Percentiles rank a stretch among this genome's conserved stretches.
Conservation (phyloP, 1,140 invertebrate genomes). For the Lordiphosa collinella region DNA sequence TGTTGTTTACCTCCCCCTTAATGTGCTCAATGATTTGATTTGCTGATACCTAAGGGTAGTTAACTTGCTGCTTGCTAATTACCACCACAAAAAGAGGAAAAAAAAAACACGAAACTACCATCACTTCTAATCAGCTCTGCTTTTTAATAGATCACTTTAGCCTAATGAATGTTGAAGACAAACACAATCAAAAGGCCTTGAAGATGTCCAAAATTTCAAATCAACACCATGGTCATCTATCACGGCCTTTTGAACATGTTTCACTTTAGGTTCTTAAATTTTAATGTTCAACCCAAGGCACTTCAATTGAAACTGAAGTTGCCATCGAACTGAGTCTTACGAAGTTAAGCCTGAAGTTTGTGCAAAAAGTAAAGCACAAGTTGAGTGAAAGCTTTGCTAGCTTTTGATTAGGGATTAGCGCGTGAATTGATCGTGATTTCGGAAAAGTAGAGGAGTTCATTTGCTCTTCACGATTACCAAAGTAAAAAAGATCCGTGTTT, state of each 20-base stretch:
- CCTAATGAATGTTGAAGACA: neutral
- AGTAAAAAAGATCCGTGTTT: too few relatives aligned
- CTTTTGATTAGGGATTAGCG: too few relatives aligned
- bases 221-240: neutral
- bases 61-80: slow-evolving; percentile 20
- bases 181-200: neutral
- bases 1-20: slow-evolving; percentile 31
- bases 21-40: slow-evolving; percentile 40
- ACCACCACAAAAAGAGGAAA: neutral
- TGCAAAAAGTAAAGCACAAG: too few relatives aligned
- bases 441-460: too few relatives aligned
- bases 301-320: too few relatives aligned
- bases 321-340: too few relatives aligned
- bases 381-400: too few relatives aligned
- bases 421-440: too few relatives aligned
- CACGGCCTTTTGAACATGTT: slow-evolving; percentile 3
- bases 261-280: neutral
- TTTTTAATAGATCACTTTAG: neutral
- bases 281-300: slow-evolving; percentile 2
- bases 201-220: slow-evolving; percentile 1
- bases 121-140: too few relatives aligned
- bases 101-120: too few relatives aligned
- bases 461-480: too few relatives aligned
- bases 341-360: too few relatives aligned
- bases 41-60: slow-evolving; percentile 32